phyloP scores from a whole-genome alignment of 2,888 invertebrate genomes.

The Melieria picta region DNA sequence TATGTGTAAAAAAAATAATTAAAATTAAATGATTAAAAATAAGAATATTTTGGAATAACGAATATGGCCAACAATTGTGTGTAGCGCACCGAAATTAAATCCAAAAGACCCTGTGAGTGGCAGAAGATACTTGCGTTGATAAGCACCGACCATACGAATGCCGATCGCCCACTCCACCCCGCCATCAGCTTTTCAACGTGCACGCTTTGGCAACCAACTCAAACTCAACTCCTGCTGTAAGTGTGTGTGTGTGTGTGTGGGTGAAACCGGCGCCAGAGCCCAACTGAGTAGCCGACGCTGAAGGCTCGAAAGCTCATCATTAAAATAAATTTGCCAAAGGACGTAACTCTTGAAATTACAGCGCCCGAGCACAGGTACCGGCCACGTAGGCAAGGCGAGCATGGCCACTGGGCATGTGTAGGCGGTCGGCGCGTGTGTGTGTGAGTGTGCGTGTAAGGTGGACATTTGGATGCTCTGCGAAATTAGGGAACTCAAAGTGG shows the following conservation, averaged over 20 bases:
- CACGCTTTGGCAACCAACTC: too few species aligned
- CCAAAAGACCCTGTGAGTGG: conserved; percentile 41
- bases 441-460: background rate
- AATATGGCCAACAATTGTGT: too few species aligned
- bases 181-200: conserved; percentile 14
- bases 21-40: conserved; percentile 45
- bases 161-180: background rate
- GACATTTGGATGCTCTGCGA: conserved; percentile 22
- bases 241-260: conserved; percentile 11
- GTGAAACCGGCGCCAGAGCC: too few species aligned
- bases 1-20: too few species aligned
- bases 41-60: conserved; percentile 12
- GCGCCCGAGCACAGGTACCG: background rate
- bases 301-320: conserved; percentile 48
- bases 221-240: too few species aligned
- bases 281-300: conserved; percentile 1
- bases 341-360: conserved; percentile 13
- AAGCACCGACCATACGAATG: conserved; percentile 21
- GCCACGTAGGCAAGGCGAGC: background rate
- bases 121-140: conserved; percentile 35
- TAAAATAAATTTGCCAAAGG: conserved; percentile 48
- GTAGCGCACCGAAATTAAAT: conserved; percentile 44
- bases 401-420: too few species aligned
- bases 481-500: conserved; percentile 47
- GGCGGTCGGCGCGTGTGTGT: background rate